Percentiles rank a stretch among this genome's conserved stretches.
Evolutionary conservation across 2,888 invertebrate genomes (phyloP).

Genomic region (Hirtodrosophila confusa): DNA sequence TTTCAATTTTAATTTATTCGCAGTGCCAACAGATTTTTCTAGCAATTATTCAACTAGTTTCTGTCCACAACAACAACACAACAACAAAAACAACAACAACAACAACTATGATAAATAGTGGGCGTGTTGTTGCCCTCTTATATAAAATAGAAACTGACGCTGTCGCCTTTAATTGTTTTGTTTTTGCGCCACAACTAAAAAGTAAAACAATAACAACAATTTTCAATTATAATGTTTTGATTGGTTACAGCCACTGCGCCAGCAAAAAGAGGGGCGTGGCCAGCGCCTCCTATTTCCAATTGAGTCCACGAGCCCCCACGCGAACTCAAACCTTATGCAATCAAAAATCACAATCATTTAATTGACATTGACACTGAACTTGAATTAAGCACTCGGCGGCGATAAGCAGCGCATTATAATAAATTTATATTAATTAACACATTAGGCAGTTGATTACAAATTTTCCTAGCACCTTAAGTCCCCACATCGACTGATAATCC

Average conservation of each 20-base stretch:
- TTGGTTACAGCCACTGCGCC: conserved; percentile 25
- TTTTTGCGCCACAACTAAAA: conserved; percentile 35
- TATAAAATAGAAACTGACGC: conserved; percentile 39
- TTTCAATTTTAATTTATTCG: conserved; percentile 61
- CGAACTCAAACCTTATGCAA: conserved; percentile 1
- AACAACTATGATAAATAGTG: conserved; percentile 45
- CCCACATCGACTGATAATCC: conserved; percentile 4
- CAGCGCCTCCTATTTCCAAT: conserved; percentile 3
- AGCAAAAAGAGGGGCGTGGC: conserved; percentile 7
- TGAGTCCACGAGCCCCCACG: conserved; percentile 9
- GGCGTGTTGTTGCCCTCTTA: conserved; percentile 61
- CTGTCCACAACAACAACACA: conserved; percentile 31
- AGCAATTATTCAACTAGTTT: conserved; percentile 39
- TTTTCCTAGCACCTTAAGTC: conserved; percentile 22
- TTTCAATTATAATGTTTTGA: conserved; percentile 48
- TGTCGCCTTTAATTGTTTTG: conserved; percentile 65
- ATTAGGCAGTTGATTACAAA: conserved; percentile 19
- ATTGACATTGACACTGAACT: conserved; percentile 53
- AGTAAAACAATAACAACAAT: conserved; percentile 15
- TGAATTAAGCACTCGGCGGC: conserved; percentile 14
- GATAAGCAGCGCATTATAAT: conserved; percentile 35
- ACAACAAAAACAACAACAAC: conserved; percentile 25
- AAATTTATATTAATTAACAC: conserved; percentile 55
- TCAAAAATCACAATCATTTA: conserved; percentile 18
- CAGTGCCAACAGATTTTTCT: conserved; percentile 52